Percentiles rank a stretch among this genome's conserved stretches.
These are phyloP conservation scores for Sapayoa aenigma DNA, from an alignment of 2,113 vertebrate genomes.

Conservation along the genomic window DNA sequence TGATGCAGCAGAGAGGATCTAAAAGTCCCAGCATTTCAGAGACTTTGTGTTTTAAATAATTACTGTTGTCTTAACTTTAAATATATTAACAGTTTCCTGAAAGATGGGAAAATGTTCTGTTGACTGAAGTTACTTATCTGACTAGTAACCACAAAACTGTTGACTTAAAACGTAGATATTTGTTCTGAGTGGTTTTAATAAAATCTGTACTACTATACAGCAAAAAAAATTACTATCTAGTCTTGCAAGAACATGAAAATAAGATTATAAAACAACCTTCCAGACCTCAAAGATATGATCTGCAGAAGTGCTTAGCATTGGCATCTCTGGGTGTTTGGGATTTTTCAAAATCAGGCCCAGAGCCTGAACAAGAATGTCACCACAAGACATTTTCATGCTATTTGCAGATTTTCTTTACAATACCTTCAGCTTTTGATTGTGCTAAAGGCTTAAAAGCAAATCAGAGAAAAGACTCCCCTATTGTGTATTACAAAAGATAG, in stretches of 20 bases:
- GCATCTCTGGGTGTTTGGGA: not conserved
- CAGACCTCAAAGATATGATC: conserved; percentile 7
- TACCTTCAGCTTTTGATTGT: conserved; percentile 54
- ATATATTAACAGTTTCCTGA: not conserved
- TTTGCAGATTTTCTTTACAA: conserved; percentile 66
- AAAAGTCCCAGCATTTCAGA: not conserved
- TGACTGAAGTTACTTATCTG: not conserved
- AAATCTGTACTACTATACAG: not conserved
- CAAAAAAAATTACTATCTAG: not conserved
- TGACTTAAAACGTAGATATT: not conserved
- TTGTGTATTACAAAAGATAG: conserved; percentile 56
- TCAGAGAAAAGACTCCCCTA: conserved; percentile 53
- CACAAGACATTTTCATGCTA: conserved; percentile 52
- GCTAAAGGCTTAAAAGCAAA: conserved; percentile 62
- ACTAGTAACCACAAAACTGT: not conserved
- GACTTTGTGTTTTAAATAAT: not conserved
- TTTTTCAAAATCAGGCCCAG: conserved; percentile 46
- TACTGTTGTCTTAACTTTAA: not conserved
- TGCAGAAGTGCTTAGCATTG: not conserved
- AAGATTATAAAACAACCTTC: conserved; percentile 18
- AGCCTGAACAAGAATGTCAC: conserved; percentile 50
- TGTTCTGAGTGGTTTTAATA: conserved; percentile 20
- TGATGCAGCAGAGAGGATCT: not conserved
- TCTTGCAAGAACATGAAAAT: conserved; percentile 15
- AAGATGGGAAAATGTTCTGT: not conserved